A percentile compares a stretch with the other conserved stretches of the same genome.
phyloP scores from a whole-genome alignment of 2,797 vertebrate species.

The Liasis olivaceus region DNA sequence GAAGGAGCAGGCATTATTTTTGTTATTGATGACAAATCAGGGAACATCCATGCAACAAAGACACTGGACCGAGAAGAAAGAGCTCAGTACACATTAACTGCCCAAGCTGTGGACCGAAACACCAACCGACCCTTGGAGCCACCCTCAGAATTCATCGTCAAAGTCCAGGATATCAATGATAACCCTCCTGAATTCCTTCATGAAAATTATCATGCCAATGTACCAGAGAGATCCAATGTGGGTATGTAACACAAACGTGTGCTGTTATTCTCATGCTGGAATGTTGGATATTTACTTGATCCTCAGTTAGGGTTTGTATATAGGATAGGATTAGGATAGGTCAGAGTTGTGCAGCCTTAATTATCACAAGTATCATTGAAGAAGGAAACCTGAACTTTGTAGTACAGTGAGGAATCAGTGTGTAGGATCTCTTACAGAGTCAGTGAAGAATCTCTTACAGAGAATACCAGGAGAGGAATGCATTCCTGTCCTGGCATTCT shows the following conservation, averaged over 20 bases:
- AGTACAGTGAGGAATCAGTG: too few species aligned
- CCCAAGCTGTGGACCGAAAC: conserved; percentile 92
- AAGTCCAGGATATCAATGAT: conserved; percentile 99
- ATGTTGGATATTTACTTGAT: neutral
- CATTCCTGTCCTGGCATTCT: too few species aligned
- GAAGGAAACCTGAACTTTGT: too few species aligned
- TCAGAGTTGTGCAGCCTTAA: too few species aligned
- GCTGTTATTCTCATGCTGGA: neutral
- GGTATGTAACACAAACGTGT: conserved; percentile 79
- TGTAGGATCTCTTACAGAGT: too few species aligned
- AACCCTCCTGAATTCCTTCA: conserved; percentile 96
- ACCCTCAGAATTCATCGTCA: conserved; percentile 97
- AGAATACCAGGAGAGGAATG: too few species aligned
- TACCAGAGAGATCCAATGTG: conserved; percentile 97
- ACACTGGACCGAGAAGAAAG: conserved; percentile 96
- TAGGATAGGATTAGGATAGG: too few species aligned
- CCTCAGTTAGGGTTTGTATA: too few species aligned
- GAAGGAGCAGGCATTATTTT: conserved; percentile 98
- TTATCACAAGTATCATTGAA: too few species aligned
- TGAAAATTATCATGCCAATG: conserved; percentile 92
- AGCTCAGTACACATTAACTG: conserved; percentile 96
- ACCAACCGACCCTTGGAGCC: conserved; percentile 95
- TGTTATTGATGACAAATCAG: conserved; percentile 98
- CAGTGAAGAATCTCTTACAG: too few species aligned
- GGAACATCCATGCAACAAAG: conserved; percentile 98